A percentile compares a stretch with the other conserved stretches of the same genome.
These are phyloP conservation scores for Leucopsar rothschildi DNA, from an alignment of 2,113 vertebrate species.

Conservation along the genomic window DNA sequence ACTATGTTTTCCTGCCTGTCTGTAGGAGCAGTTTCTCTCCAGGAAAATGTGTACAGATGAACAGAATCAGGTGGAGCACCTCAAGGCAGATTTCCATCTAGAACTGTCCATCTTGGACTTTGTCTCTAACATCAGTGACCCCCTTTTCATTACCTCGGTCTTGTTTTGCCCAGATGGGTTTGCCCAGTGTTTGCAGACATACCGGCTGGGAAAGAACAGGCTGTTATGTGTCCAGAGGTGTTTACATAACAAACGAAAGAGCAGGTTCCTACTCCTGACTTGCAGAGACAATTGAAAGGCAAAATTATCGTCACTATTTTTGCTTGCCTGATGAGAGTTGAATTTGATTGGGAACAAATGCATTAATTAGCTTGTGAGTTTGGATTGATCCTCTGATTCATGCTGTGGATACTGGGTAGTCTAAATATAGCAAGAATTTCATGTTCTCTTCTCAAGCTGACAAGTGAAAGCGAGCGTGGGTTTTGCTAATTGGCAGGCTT, in stretches of 20 bases:
- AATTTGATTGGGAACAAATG: background rate
- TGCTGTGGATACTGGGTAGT: background rate
- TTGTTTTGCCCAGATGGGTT: background rate
- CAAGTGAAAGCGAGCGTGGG: background rate
- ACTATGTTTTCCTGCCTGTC: background rate
- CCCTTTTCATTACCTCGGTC: background rate
- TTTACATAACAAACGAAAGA: background rate
- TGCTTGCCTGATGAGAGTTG: background rate
- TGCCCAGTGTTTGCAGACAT: background rate
- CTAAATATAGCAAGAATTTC: background rate
- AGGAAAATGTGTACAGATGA: background rate
- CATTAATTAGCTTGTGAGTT: background rate
- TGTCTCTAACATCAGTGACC: background rate
- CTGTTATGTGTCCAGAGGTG: background rate
- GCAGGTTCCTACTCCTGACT: background rate
- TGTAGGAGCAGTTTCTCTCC: background rate
- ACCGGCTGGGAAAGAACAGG: background rate
- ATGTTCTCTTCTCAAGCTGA: background rate
- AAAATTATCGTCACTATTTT: fast-evolving
- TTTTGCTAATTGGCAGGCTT: background rate
- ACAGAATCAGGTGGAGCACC: background rate
- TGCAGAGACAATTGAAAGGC: background rate
- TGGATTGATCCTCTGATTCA: background rate
- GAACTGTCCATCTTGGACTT: background rate
- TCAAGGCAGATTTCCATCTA: background rate